These are phyloP conservation scores for Phataginus tetradactyla DNA, from an alignment of 2,797 vertebrate genomes.

Conservation along the genomic window DNA sequence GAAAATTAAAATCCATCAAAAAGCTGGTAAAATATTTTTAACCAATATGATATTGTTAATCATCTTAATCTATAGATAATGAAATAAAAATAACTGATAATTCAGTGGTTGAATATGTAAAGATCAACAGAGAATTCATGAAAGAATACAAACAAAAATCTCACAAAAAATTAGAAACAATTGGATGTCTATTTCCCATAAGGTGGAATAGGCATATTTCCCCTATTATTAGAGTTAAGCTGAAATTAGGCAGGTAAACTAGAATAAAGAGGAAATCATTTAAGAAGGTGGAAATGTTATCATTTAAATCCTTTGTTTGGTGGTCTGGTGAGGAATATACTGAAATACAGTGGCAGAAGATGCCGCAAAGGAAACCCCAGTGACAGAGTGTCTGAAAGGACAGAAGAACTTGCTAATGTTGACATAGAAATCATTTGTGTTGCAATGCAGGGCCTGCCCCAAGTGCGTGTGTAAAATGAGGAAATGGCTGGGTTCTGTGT, in stretches of 20 bases:
- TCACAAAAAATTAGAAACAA: background rate
- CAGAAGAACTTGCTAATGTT: background rate
- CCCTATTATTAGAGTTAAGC: background rate
- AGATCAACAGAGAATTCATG: background rate
- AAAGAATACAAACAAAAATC: conserved; percentile 20
- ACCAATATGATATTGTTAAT: background rate
- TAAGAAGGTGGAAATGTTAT: background rate
- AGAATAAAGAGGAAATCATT: background rate
- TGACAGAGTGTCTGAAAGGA: background rate
- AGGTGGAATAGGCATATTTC: background rate
- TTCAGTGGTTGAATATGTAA: background rate
- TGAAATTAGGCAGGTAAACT: background rate
- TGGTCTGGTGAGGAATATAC: background rate
- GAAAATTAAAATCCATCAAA: background rate
- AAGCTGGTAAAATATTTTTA: background rate
- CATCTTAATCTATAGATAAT: background rate
- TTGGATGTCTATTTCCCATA: background rate
- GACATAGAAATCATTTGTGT: background rate
- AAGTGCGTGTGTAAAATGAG: background rate
- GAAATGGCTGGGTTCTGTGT: accelerated
- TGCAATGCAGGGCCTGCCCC: no score
- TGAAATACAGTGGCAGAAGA: background rate
- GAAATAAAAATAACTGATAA: background rate
- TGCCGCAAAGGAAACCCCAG: background rate
- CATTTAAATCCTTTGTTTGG: background rate